A percentile compares a stretch with the other conserved stretches of the same genome.
phyloP scores from a whole-genome alignment of 2,888 invertebrate species.

The Merodon equestris region DNA sequence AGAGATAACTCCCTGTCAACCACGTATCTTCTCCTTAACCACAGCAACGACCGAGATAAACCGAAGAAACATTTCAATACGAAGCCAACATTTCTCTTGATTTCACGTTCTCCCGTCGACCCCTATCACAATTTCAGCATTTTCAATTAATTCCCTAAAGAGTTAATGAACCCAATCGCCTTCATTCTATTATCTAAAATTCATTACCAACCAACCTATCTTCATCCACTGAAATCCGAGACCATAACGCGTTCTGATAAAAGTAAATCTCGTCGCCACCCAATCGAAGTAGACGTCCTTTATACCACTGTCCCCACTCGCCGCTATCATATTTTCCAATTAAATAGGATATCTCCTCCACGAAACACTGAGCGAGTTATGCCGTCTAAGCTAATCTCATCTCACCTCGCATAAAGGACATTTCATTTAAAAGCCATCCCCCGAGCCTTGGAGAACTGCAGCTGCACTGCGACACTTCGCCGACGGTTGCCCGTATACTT shows the following conservation, averaged over 20 bases:
- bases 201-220: conserved; percentile 53
- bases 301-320: conserved; percentile 28
- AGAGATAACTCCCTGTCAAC: too few species aligned
- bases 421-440: conserved; percentile 54
- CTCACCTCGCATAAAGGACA: conserved; percentile 64
- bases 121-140: neutral
- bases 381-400: conserved; percentile 59
- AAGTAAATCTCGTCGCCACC: conserved; percentile 56
- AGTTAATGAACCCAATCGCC: conserved; percentile 37
- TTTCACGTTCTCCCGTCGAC: conserved; percentile 16
- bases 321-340: conserved; percentile 66
- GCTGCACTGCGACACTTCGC: conserved; percentile 66
- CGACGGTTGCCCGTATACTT: too few species aligned
- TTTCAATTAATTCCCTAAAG: conserved; percentile 35
- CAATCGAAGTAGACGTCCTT: conserved; percentile 36
- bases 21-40: too few species aligned
- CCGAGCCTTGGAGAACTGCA: conserved; percentile 38
- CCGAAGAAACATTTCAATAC: too few species aligned
- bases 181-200: conserved; percentile 49
- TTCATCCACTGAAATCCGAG: conserved; percentile 29
- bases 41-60: too few species aligned
- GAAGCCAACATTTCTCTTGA: too few species aligned
- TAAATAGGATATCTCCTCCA: conserved; percentile 51
- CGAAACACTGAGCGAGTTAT: conserved; percentile 15
- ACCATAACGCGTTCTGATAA: conserved; percentile 32